Conservation (phyloP, 2,113 vertebrate species). For the Electrona antarctica region DNA sequence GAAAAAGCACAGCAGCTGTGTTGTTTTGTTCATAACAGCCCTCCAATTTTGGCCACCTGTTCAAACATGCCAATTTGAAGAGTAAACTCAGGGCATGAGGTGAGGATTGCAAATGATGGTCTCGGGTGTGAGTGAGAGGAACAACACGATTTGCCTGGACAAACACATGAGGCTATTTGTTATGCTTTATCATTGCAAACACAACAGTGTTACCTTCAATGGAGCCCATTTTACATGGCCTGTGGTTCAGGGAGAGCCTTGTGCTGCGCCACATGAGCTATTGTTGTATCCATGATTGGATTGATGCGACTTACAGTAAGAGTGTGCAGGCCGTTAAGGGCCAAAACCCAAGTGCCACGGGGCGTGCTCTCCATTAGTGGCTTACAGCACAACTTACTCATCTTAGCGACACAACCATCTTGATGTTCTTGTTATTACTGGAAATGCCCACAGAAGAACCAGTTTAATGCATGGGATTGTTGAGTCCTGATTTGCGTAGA, state of each 20-base stretch:
- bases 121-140: not conserved
- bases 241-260: constrained; percentile 22
- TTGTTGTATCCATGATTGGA: constrained; percentile 54
- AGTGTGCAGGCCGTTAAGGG: constrained; percentile 39
- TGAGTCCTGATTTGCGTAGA: too few species aligned
- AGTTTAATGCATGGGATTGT: too few species aligned
- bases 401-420: constrained; percentile 11
- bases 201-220: constrained; percentile 36
- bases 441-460: not conserved
- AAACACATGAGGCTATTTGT: constrained; percentile 15
- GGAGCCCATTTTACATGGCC: constrained; percentile 44
- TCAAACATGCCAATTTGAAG: constrained; percentile 25
- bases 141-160: constrained; percentile 16
- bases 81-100: not conserved
- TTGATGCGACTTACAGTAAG: constrained; percentile 47
- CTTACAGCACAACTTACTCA: constrained; percentile 47
- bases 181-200: constrained; percentile 8
- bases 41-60: constrained; percentile 26
- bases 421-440: constrained; percentile 28
- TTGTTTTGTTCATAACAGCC: constrained; percentile 12
- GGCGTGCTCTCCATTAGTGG: constrained; percentile 49
- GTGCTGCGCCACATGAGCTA: constrained; percentile 14
- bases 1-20: not conserved
- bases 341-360: constrained; percentile 38
- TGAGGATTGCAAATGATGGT: constrained; percentile 24